A percentile compares a stretch with the other conserved stretches of the same genome.
Conservation (phyloP, 2,888 invertebrate genomes). For the Catocala fraxini region DNA sequence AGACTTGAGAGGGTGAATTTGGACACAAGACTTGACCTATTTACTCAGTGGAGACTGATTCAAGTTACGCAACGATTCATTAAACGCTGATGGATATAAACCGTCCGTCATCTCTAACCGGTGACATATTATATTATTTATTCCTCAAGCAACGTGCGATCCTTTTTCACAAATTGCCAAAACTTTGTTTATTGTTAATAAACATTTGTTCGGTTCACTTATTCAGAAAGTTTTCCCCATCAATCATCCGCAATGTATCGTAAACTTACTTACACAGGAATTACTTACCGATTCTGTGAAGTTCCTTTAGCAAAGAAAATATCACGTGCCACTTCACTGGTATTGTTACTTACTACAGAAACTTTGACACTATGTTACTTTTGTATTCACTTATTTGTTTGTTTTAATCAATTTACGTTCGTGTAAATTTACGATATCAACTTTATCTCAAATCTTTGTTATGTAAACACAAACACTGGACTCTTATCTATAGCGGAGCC, state of each 20-base stretch:
- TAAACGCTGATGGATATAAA: slow-evolving; percentile 41
- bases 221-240: slow-evolving; percentile 40
- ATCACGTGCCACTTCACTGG: slow-evolving; percentile 61
- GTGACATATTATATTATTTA: slow-evolving; percentile 31
- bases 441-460: slow-evolving; percentile 36
- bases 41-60: slow-evolving; percentile 52
- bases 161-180: slow-evolving; percentile 33
- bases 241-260: slow-evolving; percentile 50
- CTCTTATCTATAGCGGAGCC: slow-evolving; percentile 37
- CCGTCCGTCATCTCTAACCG: slow-evolving; percentile 45
- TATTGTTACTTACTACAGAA: slow-evolving; percentile 44
- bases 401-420: slow-evolving; percentile 42
- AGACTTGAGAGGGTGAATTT: slow-evolving; percentile 39
- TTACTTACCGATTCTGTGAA: slow-evolving; percentile 53
- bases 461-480: slow-evolving; percentile 55
- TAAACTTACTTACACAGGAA: slow-evolving; percentile 40
- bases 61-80: slow-evolving; percentile 56
- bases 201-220: slow-evolving; percentile 42
- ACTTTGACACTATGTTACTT: slow-evolving; percentile 48
- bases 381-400: slow-evolving; percentile 49
- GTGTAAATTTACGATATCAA: slow-evolving; percentile 15
- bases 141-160: slow-evolving; percentile 19
- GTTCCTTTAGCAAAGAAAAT: slow-evolving; percentile 42
- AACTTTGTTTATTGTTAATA: slow-evolving; percentile 46
- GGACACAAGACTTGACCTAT: slow-evolving; percentile 53